A percentile compares a stretch with the other conserved stretches of the same genome.
Evolutionary conservation across 2,797 vertebrate genomes (phyloP).

Genomic region (Pygocentrus nattereri): DNA sequence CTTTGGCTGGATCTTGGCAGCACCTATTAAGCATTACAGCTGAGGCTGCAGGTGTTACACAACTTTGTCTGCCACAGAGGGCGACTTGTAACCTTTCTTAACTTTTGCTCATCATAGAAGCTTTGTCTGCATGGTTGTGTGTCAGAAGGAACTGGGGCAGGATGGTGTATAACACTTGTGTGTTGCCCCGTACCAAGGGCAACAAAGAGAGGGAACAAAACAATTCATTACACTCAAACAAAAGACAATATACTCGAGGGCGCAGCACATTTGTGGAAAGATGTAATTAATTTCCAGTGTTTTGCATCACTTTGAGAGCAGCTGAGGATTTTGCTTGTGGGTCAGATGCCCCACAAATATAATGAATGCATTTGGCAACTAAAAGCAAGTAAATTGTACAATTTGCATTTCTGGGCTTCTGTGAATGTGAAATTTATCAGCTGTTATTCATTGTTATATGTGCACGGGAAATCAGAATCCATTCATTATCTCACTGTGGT

Average conservation of each 20-base stretch:
- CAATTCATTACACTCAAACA: slow-evolving; percentile 33
- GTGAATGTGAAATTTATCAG: not conserved
- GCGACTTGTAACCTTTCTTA: not conserved
- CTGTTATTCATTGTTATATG: not conserved
- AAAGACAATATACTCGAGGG: slow-evolving; percentile 39
- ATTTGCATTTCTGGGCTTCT: not conserved
- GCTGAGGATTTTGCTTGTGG: not conserved
- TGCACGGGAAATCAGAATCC: not conserved
- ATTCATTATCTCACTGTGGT: slow-evolving; percentile 12
- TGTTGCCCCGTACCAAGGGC: not conserved
- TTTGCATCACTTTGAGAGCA: slow-evolving; percentile 11
- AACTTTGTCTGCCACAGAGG: not conserved
- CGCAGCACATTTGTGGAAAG: slow-evolving; percentile 8
- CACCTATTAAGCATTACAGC: not conserved
- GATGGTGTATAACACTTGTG: not conserved
- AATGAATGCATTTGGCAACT: slow-evolving; percentile 1
- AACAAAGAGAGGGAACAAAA: slow-evolving; percentile 21
- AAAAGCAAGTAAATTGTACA: not conserved
- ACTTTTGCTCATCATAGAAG: not conserved
- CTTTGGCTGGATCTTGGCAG: not conserved
- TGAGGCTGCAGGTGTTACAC: not conserved
- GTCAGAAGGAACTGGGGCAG: not conserved
- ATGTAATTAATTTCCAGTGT: slow-evolving; percentile 44
- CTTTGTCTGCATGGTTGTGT: too few species aligned
- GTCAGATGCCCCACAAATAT: slow-evolving; percentile 11